Evolutionary conservation across 2,797 vertebrate genomes (phyloP), one percentile per base, ranked within the genome.

Genomic region (Acanthornis magna): DNA sequence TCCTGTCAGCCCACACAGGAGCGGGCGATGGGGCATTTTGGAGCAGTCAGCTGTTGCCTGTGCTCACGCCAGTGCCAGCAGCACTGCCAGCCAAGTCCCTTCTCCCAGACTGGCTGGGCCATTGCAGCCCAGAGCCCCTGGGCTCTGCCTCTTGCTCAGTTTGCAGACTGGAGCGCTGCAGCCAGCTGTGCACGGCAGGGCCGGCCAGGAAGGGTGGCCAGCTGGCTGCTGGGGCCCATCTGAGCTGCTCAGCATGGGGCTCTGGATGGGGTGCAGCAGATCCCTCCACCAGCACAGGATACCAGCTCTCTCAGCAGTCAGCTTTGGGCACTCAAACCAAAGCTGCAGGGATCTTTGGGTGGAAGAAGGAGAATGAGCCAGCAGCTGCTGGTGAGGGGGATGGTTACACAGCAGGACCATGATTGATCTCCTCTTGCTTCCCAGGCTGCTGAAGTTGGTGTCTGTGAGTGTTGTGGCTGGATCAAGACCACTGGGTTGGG

Each of bases 21-120:
- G 36, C 0, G 0, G 23, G 22, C 2, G 0, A 20, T 18, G 20
- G 53, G 55, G 54, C 21, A 47, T 27, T 66, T 5, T 13, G 63
- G 43, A 80, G 51, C 43, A 54, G 43, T 7, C 51, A 87, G 45
- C 32, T 77, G 50, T 34, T 0, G 0, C 27, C 36, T 12, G 5
- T 13, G 13, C 12, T 16, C 48, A 65, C 45, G 47, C 23, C 62
- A 74, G 61, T 38, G 48, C n/a, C 42, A 65, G 45, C 48, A 84
- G 77, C 32, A 40, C 51, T 73, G 32, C 38, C 11, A 13, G 21
- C 16, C 36, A 53, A 34, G 17, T 29, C 53, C 21, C 21, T 60
- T 42, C 34, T 60, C 55, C 45, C 54, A 65, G 10, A 21, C 22
- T 27, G 3, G 1, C 36, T 53, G 60, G 32, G 50, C 11, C 45